Conservation (phyloP, 2,797 vertebrate species). For the Rhinatrema bivittatum region DNA sequence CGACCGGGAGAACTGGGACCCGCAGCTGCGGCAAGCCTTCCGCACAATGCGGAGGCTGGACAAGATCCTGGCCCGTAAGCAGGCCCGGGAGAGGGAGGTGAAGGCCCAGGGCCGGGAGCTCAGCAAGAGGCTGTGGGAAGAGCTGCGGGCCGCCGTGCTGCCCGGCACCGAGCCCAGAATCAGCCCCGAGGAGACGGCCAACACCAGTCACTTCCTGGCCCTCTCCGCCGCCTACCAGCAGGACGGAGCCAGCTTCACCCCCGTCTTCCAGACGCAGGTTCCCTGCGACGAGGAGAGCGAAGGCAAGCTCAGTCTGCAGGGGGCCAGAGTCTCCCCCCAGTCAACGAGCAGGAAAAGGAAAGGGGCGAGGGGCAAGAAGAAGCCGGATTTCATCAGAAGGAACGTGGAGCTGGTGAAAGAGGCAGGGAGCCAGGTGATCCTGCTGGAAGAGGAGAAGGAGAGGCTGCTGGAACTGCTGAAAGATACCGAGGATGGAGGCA, state of each 20-base stretch:
- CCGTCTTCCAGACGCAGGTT: no score
- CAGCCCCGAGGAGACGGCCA: no score
- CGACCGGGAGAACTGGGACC: background rate
- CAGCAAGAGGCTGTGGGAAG: slow-evolving; percentile 4
- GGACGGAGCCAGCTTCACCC: no score
- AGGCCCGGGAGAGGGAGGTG: slow-evolving; percentile 6
- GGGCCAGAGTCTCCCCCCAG: no score
- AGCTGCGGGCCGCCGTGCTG: slow-evolving; percentile 8
- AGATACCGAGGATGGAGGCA: slow-evolving; percentile 2
- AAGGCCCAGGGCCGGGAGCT: background rate
- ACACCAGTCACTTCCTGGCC: no score
- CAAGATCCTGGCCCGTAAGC: slow-evolving; percentile 2
- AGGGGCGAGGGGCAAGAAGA: background rate
- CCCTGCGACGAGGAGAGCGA: no score
- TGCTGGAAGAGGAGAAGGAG: slow-evolving; percentile 10
- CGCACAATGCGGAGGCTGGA: slow-evolving; percentile 8
- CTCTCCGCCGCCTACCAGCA: no score
- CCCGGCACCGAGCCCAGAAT: no score
- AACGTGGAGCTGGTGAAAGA: slow-evolving; percentile 12
- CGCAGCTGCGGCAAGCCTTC: slow-evolving; percentile 2
- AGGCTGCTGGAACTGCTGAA: slow-evolving; percentile 4
- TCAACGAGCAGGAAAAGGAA: background rate
- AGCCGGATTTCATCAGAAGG: slow-evolving; percentile 6
- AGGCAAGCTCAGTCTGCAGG: no score
- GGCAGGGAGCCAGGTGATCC: background rate